phyloP scores from a whole-genome alignment of 2,888 invertebrate species.

The Gonocerus acuteangulatus region DNA sequence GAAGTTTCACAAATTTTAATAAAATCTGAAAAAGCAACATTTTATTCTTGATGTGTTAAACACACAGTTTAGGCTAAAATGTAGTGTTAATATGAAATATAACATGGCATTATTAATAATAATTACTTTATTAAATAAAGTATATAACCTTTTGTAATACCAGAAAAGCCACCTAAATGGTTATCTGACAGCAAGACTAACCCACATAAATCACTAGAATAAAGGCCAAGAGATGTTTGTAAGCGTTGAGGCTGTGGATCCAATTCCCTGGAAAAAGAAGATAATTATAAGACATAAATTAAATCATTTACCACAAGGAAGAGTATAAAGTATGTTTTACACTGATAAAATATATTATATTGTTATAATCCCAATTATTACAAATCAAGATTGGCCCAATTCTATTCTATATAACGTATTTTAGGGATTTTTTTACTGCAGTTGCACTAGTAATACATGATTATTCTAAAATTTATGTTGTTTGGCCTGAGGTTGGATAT shows the following conservation, averaged over 20 bases:
- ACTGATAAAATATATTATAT: no score
- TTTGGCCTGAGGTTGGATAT: no score
- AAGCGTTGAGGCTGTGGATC: slow-evolving; percentile 69
- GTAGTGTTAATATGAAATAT: neutral
- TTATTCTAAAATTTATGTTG: no score
- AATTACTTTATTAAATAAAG: neutral
- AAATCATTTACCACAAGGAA: neutral
- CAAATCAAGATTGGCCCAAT: no score
- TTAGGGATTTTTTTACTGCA: no score
- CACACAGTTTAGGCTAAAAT: neutral
- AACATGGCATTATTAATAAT: neutral
- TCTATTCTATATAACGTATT: no score
- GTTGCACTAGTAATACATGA: no score
- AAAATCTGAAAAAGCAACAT: slow-evolving; percentile 50
- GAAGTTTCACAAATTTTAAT: slow-evolving; percentile 64
- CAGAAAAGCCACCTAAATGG: slow-evolving; percentile 54
- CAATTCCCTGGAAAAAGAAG: slow-evolving; percentile 33
- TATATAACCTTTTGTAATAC: slow-evolving; percentile 52
- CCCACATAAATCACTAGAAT: slow-evolving; percentile 83
- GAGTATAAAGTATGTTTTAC: neutral
- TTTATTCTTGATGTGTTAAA: no score
- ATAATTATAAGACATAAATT: neutral
- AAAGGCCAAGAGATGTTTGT: slow-evolving; percentile 88
- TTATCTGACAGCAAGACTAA: slow-evolving; percentile 73
- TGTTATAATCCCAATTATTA: no score